Conservation (phyloP, 2,113 vertebrate species). For the Octodon degus region DNA sequence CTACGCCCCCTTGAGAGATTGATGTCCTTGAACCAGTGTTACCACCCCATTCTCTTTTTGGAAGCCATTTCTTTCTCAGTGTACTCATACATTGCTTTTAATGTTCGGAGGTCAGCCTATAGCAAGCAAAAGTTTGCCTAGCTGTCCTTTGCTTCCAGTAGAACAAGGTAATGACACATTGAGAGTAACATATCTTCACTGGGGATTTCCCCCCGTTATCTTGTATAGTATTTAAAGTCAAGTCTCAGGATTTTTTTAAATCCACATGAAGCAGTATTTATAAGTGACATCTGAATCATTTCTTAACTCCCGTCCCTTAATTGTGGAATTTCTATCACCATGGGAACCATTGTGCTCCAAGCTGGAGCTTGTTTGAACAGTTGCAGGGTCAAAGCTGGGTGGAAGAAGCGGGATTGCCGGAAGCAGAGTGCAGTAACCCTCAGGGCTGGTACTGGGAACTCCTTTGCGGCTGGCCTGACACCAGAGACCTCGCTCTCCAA, state of each 20-base stretch:
- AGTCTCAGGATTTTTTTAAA: slow-evolving; percentile 25
- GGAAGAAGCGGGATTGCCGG: neutral
- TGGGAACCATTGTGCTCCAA: slow-evolving; percentile 69
- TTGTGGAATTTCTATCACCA: slow-evolving; percentile 63
- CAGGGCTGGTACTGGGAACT: neutral
- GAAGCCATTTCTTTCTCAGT: neutral
- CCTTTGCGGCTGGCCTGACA: neutral
- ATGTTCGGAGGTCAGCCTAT: neutral
- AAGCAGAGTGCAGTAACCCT: neutral
- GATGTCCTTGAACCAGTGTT: neutral
- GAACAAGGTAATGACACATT: neutral
- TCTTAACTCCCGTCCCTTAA: slow-evolving; percentile 52
- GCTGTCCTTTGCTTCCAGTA: slow-evolving; percentile 28
- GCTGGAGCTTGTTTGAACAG: slow-evolving; percentile 58
- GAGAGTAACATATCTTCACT: neutral
- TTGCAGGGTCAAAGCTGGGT: slow-evolving; percentile 53
- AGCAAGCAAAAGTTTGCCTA: neutral
- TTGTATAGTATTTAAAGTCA: neutral
- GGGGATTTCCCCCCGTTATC: neutral
- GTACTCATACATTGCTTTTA: neutral
- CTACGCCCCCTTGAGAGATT: neutral
- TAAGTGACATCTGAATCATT: slow-evolving; percentile 67
- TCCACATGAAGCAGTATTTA: slow-evolving; percentile 50
- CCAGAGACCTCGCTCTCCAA: neutral
- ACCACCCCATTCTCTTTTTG: neutral